Base-by-base conservation (phyloP, 2,888 invertebrate genomes). In the Oeneis ivallda region DNA sequence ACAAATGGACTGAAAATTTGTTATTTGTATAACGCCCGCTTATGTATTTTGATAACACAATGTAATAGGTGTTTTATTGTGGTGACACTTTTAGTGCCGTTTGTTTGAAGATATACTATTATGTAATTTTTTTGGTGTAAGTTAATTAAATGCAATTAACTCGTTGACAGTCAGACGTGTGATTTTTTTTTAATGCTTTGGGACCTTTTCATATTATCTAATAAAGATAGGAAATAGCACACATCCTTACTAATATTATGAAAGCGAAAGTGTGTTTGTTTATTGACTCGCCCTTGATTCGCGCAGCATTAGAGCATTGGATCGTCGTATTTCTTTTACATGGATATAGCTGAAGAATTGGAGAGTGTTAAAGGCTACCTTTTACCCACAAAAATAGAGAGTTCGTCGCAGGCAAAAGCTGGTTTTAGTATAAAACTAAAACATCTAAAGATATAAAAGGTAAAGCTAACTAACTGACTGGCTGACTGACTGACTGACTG, bases 1-100 rank as follows among this genome's bases (percentile, higher is more conserved):
- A 71, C 63, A 70, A 68, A 73, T 67, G 66, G 65, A 56, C 67
- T 53, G 68, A 71, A 68, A 69, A 64, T 50, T 62, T 39, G 56
- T 63, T 69, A 67, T 67, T 67, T 64, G 59, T 64, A 58, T 62
- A 66, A 56, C 62, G n/a, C 19, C n/a, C 56, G 54, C 50, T 50
- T 63, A 45, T 41, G 26, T 57, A 52, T 57, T 66, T 62, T 19
- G 34, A 45, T 62, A 62, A 15, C 17, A 15, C 9, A 37, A 67
- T 34, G 13, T 37, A 57, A 45, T 54, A 45, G n/a, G 45, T 61
- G 43, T 61, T 37, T 17, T 37, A 39, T 39, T 53, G 45, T 58
- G 39, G 41, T 62, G 58, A 41, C 39, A 52, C 39, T n/a, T 26
- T 43, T 52, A 52, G 26, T 52, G 52, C 15, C 41, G 15, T 52